Evolutionary conservation across 2,797 vertebrate species (phyloP), one percentile per base, ranked within the genome.

Genomic region (Gila robusta): DNA sequence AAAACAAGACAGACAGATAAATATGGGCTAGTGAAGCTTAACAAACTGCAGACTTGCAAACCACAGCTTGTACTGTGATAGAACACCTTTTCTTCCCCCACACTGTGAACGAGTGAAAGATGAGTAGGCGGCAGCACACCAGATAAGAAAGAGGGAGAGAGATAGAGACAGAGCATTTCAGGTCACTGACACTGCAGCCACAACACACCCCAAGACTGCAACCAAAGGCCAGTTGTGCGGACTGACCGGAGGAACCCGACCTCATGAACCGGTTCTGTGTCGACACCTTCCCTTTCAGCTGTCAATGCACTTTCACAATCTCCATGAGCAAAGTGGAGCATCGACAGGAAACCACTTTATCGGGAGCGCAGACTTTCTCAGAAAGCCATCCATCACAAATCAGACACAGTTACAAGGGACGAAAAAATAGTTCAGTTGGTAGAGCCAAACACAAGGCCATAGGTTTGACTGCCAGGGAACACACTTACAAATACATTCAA

Each of bases 321-420:
- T 89, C 85, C 81, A 88, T 88, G 71, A 85, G 86, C 91, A 91
- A 92, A 92, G 90, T 93, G 91, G 92, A 93, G 89, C 92, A 93
- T 88, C 89, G 89, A 90, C 94, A 95, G 94, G 94, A 96, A 95
- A 94, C 94, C 93, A 94, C 91, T 94, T 94, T 93, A 94, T 95
- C 94, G 91, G 86, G 91, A 91, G 91, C 91, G 90, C 89, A 87
- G 52, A 90, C 85, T 74, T 89, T 90, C 91, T 82, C 87, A 59
- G 87, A 87, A 92, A 88, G 85, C 66, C 41, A 35, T 54, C 66
- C 47, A 35, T 49, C 59, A 71, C 87, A 80, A 86, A 78, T 82
- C 78, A 66, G 8, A 77, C 59, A 54, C 66, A 67, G 74, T 92
- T 90, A 81, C 64, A 74, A 77, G 82, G 44, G 84, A 81, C 6